Percentiles rank a stretch among this genome's conserved stretches.
These are phyloP conservation scores for Oscheius myriophilus DNA, from an alignment of 2,888 invertebrate genomes.

Conservation along the genomic window DNA sequence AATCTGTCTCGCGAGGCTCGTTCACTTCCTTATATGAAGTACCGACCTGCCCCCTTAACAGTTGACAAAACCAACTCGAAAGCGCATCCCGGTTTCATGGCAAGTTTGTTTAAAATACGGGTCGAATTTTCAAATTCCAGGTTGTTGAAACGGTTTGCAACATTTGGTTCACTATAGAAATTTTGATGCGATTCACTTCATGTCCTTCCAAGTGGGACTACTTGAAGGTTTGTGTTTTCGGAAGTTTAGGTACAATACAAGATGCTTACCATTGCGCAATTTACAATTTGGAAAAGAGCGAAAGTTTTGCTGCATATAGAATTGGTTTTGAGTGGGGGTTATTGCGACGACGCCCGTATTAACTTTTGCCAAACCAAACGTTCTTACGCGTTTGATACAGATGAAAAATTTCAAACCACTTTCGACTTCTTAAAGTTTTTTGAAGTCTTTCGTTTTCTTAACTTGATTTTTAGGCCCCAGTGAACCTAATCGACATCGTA, in stretches of 20 bases:
- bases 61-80: slow-evolving; percentile 65
- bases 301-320: too few relatives aligned
- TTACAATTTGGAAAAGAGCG: too few relatives aligned
- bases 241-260: too few relatives aligned
- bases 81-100: slow-evolving; percentile 68
- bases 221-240: slow-evolving; percentile 74
- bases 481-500: slow-evolving; percentile 92
- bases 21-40: slow-evolving; percentile 24
- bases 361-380: neutral
- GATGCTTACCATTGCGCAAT: too few relatives aligned
- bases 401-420: neutral
- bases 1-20: slow-evolving; percentile 29
- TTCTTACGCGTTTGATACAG: too few relatives aligned
- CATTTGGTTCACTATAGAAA: slow-evolving; percentile 97
- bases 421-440: too few relatives aligned
- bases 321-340: too few relatives aligned
- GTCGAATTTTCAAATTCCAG: too few relatives aligned
- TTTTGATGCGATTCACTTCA: slow-evolving; percentile 82
- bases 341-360: too few relatives aligned
- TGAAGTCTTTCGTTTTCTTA: neutral
- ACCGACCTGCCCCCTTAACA: slow-evolving; percentile 49
- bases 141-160: slow-evolving; percentile 94
- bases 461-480: slow-evolving; percentile 73
- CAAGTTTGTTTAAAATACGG: slow-evolving; percentile 17
- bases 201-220: slow-evolving; percentile 86